A percentile compares a stretch with the other conserved stretches of the same genome.
Evolutionary conservation across 2,113 vertebrate genomes (phyloP).

Genomic region (Chelonoidis abingdonii): DNA sequence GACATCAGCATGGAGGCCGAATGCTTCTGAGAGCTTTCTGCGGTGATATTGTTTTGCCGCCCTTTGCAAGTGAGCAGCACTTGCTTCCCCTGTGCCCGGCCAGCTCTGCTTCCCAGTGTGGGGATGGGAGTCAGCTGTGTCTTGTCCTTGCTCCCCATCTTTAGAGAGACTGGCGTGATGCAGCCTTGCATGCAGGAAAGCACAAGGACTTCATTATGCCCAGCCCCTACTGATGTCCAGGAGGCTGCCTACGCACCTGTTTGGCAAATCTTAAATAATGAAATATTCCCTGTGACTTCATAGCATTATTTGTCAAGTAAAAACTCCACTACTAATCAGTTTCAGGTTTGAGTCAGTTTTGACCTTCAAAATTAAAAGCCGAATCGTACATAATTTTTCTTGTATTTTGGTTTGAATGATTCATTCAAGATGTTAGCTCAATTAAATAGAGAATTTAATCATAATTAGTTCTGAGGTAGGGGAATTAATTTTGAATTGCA

Average conservation of each 20-base stretch:
- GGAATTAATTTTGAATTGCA: constrained; percentile 39
- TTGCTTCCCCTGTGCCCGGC: fast-evolving
- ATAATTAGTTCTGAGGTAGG: constrained; percentile 61
- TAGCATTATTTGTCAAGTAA: constrained; percentile 22
- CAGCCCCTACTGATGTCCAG: neutral
- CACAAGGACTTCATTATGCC: neutral
- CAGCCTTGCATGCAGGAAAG: neutral
- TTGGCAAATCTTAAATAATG: neutral
- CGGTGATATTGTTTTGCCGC: neutral
- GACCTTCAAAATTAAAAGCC: constrained; percentile 64
- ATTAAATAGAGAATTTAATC: constrained; percentile 72
- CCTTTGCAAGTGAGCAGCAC: neutral
- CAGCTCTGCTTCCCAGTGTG: neutral
- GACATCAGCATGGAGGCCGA: neutral
- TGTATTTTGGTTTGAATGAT: constrained; percentile 24
- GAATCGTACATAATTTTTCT: neutral
- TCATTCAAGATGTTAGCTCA: constrained; percentile 59
- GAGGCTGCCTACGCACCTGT: fast-evolving
- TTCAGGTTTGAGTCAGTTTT: constrained; percentile 62
- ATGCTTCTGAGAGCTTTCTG: neutral
- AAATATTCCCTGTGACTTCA: neutral
- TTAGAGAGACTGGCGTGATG: neutral
- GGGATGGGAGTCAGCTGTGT: neutral
- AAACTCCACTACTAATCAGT: constrained; percentile 4
- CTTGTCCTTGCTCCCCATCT: neutral